These are phyloP conservation scores for Promerops cafer DNA, from an alignment of 2,113 vertebrate species.

Conservation along the genomic window DNA sequence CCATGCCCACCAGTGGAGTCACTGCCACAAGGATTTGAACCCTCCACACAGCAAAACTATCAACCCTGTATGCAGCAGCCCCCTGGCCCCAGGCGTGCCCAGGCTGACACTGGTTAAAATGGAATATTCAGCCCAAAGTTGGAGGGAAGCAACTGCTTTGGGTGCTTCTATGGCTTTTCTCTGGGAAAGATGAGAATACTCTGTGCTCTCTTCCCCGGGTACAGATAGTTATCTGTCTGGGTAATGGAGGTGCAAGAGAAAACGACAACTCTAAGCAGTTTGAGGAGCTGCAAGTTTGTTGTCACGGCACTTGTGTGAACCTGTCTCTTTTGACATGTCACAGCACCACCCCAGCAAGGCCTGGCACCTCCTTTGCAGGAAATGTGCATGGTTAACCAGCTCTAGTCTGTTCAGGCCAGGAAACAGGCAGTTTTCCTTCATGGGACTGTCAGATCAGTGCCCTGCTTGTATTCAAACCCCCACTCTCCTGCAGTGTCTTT, in stretches of 20 bases:
- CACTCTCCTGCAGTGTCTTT: neutral
- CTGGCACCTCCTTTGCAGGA: neutral
- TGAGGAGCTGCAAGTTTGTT: neutral
- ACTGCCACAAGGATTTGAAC: neutral
- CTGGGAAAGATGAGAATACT: neutral
- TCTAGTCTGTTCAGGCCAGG: neutral
- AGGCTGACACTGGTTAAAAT: neutral
- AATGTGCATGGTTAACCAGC: neutral
- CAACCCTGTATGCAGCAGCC: neutral
- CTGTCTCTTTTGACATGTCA: neutral
- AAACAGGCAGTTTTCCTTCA: neutral
- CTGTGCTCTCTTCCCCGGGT: neutral
- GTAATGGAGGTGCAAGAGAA: neutral
- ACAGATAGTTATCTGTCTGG: neutral
- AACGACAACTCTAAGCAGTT: neutral
- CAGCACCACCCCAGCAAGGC: neutral
- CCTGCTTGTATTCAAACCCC: neutral
- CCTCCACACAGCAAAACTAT: neutral
- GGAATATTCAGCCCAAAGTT: neutral
- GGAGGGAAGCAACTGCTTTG: neutral
- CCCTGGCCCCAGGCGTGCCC: rapidly evolving
- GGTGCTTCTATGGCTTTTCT: neutral
- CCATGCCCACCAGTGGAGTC: neutral
- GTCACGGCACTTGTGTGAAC: neutral
- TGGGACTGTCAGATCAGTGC: neutral